These are phyloP conservation scores for Elgaria multicarinata DNA, from an alignment of 2,113 vertebrate species.

Conservation along the genomic window DNA sequence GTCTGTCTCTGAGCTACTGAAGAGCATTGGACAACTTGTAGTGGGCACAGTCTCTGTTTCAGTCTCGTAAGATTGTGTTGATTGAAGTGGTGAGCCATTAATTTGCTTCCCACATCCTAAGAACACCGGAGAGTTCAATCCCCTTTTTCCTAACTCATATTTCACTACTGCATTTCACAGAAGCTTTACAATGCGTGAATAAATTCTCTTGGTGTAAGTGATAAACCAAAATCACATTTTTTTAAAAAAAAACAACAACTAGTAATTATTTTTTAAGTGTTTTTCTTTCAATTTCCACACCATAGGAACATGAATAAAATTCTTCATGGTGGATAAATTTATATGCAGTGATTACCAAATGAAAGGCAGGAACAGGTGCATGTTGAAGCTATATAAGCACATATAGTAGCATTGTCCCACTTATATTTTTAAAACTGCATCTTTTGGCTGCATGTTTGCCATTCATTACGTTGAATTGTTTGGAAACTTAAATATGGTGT, in stretches of 20 bases:
- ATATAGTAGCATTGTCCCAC: slow-evolving; percentile 39
- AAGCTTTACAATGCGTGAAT: slow-evolving; percentile 61
- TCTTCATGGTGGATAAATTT: slow-evolving; percentile 75
- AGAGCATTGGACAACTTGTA: slow-evolving; percentile 24
- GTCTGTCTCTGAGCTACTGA: slow-evolving; percentile 17
- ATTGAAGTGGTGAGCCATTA: slow-evolving; percentile 47
- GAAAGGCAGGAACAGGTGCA: slow-evolving; percentile 74
- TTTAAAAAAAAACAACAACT: slow-evolving; percentile 65
- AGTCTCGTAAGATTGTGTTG: slow-evolving; percentile 39
- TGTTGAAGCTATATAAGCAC: slow-evolving; percentile 60
- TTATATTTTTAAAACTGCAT: slow-evolving; percentile 50
- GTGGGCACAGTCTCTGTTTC: slow-evolving; percentile 22
- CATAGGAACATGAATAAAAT: slow-evolving; percentile 73
- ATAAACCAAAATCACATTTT: slow-evolving; percentile 74
- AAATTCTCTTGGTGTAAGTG: slow-evolving; percentile 62
- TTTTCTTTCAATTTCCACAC: slow-evolving; percentile 79
- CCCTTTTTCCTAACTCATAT: slow-evolving; percentile 63
- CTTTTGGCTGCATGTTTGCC: slow-evolving; percentile 54
- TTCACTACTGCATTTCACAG: slow-evolving; percentile 61
- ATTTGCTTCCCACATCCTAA: slow-evolving; percentile 65
- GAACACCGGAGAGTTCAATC: slow-evolving; percentile 21
- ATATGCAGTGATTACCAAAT: slow-evolving; percentile 69
- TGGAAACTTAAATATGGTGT: neutral
- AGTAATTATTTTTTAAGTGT: slow-evolving; percentile 75
- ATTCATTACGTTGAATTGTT: slow-evolving; percentile 1